Evolutionary conservation across 2,113 vertebrate species (phyloP).

Genomic region (Hypanus sabinus): DNA sequence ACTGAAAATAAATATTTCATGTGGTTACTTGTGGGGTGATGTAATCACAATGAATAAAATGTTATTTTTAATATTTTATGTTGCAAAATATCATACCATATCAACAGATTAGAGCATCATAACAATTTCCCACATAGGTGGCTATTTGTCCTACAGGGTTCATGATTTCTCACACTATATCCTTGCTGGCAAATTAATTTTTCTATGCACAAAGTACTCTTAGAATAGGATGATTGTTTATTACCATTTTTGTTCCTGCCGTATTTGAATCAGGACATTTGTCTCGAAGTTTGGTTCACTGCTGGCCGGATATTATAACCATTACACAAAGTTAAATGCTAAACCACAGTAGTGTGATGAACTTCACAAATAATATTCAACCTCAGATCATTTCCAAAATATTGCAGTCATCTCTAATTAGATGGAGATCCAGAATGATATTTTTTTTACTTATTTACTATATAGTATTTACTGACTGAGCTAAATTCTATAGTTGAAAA

Average conservation of each 20-base stretch:
- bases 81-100: neutral
- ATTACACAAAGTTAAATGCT: no score
- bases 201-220: no score
- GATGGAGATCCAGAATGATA: neutral
- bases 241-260: no score
- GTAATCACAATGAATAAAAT: neutral
- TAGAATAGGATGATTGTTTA: no score
- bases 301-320: no score
- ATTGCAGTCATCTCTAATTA: neutral
- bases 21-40: neutral
- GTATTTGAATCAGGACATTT: no score
- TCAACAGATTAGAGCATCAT: no score
- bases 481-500: neutral
- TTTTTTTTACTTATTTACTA: neutral
- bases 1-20: neutral
- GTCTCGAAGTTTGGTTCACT: no score
- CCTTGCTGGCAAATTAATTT: no score
- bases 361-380: neutral
- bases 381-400: neutral
- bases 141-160: no score
- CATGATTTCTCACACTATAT: no score
- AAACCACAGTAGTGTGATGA: neutral
- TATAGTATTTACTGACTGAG: neutral
- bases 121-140: no score
- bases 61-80: neutral